phyloP scores from a whole-genome alignment of 30 jellyfish, hydroid and myxozoan genomes.

The Chrysaora quinquecirrha region DNA sequence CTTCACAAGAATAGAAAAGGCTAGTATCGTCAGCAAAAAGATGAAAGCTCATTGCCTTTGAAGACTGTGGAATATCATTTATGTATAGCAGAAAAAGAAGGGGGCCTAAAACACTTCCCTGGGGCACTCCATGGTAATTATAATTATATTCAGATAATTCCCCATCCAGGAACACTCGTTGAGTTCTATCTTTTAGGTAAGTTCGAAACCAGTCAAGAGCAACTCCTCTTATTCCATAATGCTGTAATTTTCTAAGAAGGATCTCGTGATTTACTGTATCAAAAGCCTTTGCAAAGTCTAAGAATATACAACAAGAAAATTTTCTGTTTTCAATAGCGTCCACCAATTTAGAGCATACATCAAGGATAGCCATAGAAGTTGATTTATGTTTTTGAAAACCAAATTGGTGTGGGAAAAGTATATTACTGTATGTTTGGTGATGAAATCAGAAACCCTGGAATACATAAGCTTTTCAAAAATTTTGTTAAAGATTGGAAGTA shows the following conservation, averaged over 20 bases:
- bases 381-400: background rate
- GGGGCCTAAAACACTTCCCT: too few species aligned
- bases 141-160: too few species aligned
- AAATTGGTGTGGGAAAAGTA: background rate
- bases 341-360: background rate
- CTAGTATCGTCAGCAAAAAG: too few species aligned
- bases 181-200: constrained; percentile 6
- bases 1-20: too few species aligned
- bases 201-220: background rate
- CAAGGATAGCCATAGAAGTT: background rate
- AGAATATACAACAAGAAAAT: constrained; percentile 3
- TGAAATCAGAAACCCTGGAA: background rate
- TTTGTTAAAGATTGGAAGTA: too few species aligned
- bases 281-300: constrained; percentile 15
- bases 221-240: background rate
- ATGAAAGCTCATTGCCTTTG: too few species aligned
- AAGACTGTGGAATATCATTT: too few species aligned
- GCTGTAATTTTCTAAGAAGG: background rate
- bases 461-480: too few species aligned
- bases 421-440: too few species aligned
- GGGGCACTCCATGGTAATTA: too few species aligned
- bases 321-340: background rate
- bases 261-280: constrained; percentile 1
- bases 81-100: too few species aligned
- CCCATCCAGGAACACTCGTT: too few species aligned